Conservation (phyloP, 2,797 vertebrate genomes). For the Argyrosomus regius region DNA sequence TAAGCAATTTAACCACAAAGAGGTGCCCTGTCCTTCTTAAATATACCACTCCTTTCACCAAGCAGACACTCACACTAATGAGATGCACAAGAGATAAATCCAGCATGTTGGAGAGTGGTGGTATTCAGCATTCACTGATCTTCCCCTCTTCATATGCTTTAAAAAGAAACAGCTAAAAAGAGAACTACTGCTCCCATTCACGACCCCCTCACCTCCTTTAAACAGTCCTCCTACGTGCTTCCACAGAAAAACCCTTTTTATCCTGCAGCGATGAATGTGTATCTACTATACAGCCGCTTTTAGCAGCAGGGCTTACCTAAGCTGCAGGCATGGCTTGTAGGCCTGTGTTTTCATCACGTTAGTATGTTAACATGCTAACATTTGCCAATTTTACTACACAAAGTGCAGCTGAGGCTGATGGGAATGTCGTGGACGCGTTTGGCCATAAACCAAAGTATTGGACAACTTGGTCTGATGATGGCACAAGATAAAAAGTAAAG, state of each 20-base stretch:
- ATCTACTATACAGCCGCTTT: neutral
- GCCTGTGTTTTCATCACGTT: neutral
- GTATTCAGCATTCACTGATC: constrained; percentile 20
- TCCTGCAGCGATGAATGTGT: constrained; percentile 5
- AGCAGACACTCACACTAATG: constrained; percentile 12
- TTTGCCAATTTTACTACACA: neutral
- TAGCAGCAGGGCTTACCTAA: neutral
- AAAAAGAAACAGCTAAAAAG: constrained; percentile 47
- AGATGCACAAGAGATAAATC: constrained; percentile 33
- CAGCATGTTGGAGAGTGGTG: constrained; percentile 5
- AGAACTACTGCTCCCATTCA: constrained; percentile 33
- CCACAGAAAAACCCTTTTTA: neutral
- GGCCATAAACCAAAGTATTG: neutral
- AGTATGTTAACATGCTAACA: neutral
- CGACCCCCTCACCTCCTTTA: constrained; percentile 28
- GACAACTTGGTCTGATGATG: neutral
- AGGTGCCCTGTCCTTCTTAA: neutral
- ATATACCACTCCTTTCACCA: neutral
- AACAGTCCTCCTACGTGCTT: constrained; percentile 42
- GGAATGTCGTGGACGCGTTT: neutral
- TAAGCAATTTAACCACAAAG: neutral
- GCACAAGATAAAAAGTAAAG: neutral
- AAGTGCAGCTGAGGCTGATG: neutral
- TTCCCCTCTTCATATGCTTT: constrained; percentile 40
- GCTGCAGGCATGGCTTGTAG: constrained; percentile 1